phyloP scores from a whole-genome alignment of 1,140 invertebrate genomes.

The Magallana angulata region DNA sequence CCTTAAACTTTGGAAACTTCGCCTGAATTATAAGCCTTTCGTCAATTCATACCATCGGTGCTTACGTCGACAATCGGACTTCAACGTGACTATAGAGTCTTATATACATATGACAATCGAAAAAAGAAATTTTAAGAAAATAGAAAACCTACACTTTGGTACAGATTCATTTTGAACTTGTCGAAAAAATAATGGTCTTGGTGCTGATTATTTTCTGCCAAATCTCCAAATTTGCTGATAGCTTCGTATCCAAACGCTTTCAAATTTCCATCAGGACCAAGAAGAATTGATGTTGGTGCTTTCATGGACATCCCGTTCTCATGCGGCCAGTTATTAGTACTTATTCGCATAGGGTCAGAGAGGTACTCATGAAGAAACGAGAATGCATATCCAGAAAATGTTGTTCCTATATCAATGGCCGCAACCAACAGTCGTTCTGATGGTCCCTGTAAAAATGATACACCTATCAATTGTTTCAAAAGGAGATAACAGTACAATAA shows the following conservation, averaged over 20 bases:
- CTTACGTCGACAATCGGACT: too few species aligned
- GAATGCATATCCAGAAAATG: slow-evolving; percentile 64
- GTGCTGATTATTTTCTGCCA: slow-evolving; percentile 48
- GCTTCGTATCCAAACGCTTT: slow-evolving; percentile 60
- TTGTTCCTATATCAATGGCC: slow-evolving; percentile 67
- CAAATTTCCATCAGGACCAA: slow-evolving; percentile 39
- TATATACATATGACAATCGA: too few species aligned
- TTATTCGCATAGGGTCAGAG: slow-evolving; percentile 56
- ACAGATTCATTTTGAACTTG: slow-evolving; percentile 64
- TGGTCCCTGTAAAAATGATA: too few species aligned
- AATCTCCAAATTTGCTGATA: slow-evolving; percentile 54
- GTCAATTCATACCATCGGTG: too few species aligned
- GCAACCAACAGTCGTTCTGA: slow-evolving; percentile 46
- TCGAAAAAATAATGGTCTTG: slow-evolving; percentile 54
- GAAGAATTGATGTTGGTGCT: slow-evolving; percentile 52
- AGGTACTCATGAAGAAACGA: slow-evolving; percentile 62
- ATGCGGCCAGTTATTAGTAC: slow-evolving; percentile 54
- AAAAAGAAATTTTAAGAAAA: too few species aligned
- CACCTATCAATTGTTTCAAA: too few species aligned
- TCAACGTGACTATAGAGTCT: too few species aligned
- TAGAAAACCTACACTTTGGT: neutral
- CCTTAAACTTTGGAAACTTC: too few species aligned
- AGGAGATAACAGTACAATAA: too few species aligned
- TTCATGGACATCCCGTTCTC: slow-evolving; percentile 47
- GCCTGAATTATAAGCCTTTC: too few species aligned